Conservation (phyloP, 1,140 invertebrate species). For the Penaeus vannamei region DNA sequence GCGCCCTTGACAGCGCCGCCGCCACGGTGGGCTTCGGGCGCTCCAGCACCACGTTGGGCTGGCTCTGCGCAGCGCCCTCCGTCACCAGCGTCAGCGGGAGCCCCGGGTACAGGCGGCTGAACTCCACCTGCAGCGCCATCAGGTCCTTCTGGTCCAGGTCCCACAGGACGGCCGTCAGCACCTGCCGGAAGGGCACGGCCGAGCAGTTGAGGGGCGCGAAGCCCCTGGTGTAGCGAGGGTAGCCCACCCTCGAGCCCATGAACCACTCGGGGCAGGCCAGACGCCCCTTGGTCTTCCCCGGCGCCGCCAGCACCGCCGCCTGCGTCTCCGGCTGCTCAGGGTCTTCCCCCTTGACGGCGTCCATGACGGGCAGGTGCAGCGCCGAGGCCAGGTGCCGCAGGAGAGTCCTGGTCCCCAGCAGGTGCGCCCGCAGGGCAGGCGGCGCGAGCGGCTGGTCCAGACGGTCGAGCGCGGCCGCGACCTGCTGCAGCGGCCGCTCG, state of each 20-base stretch:
- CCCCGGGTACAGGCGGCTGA: constrained; percentile 46
- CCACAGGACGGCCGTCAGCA: constrained; percentile 55
- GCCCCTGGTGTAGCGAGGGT: constrained; percentile 51
- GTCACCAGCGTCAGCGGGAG: constrained; percentile 19
- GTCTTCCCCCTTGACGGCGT: background rate
- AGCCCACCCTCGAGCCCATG: constrained; percentile 48
- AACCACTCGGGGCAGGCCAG: constrained; percentile 51
- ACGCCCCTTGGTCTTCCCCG: constrained; percentile 35
- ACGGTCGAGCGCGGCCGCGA: constrained; percentile 42
- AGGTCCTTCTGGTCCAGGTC: constrained; percentile 40
- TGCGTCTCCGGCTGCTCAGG: background rate
- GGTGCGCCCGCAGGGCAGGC: constrained; percentile 44
- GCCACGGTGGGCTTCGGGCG: constrained; percentile 37
- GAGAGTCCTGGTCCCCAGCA: constrained; percentile 40
- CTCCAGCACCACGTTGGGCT: background rate
- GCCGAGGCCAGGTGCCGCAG: constrained; percentile 51
- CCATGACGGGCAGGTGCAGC: constrained; percentile 47
- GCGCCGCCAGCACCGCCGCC: constrained; percentile 46
- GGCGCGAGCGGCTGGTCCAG: constrained; percentile 56
- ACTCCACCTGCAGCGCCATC: constrained; percentile 16
- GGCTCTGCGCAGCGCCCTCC: background rate
- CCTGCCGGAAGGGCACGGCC: constrained; percentile 39
- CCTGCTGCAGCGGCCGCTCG: constrained; percentile 46
- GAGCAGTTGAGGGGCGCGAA: constrained; percentile 45
- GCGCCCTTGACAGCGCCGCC: constrained; percentile 8